Base-by-base conservation (phyloP, 2,113 vertebrate genomes). In the Cariama cristata region DNA sequence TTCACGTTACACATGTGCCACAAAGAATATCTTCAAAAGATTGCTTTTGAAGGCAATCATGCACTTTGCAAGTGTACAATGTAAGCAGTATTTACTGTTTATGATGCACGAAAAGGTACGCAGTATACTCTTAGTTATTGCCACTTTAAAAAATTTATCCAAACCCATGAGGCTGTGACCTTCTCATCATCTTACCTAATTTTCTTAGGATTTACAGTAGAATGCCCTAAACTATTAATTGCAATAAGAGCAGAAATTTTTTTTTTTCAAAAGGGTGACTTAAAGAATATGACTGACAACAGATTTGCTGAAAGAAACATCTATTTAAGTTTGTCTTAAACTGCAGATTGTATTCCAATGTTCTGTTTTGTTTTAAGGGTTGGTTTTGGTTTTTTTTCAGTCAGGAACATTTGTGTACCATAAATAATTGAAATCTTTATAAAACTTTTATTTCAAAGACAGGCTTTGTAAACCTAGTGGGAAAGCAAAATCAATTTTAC, bases 401-500 rank as follows among this genome's bases (percentile, higher is more conserved):
- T 53, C 32, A 45, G 28, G 42, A 13, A 26, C 49, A 28, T 73
- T 45, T 45, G 17, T 52, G 44, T 90, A 45, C 26, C 44, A 24
- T 73, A 45, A 93, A 56, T 83, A 84, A 50, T 47, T 63, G 64
- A 69, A 62, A 18, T 10, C 7, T 35, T 13, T 49, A 35, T 55
- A 52, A 6, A 49, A 66, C 17, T 28, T 84, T 30, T 33, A 59
- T 81, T 91, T 95, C n/a, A 59, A 56, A 90, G n/a, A 56, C 20
- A 73, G 12, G 21, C 42, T 88, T 73, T 45, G 27, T 66, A 93
- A 93, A 69, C 23, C 60, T 32, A 67, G 24, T 74, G 40, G 67
- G 66, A 88, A 74, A 96, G 84, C 9, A 84, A 90, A 94, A 89
- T 93, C 56, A 76, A 59, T 95, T 79, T 94, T 86, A 58, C 64